Conservation (phyloP, 2,113 vertebrate genomes). For the Lophochroa leadbeateri region DNA sequence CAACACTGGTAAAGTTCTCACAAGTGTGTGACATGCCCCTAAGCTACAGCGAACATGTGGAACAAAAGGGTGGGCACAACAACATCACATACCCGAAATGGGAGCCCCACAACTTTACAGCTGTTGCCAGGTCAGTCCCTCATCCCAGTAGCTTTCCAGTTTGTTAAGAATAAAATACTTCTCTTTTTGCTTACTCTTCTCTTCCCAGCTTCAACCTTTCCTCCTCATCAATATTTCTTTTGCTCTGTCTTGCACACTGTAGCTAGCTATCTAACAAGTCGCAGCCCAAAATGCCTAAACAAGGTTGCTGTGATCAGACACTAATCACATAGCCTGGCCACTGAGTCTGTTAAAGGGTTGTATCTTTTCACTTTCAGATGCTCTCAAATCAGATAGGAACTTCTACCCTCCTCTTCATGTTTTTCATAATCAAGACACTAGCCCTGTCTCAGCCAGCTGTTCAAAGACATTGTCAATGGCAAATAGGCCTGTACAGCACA, state of each 20-base stretch:
- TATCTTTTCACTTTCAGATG: slow-evolving; percentile 13
- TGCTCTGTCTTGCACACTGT: neutral
- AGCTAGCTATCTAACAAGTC: slow-evolving; percentile 40
- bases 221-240: neutral
- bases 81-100: neutral
- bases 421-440: neutral
- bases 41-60: slow-evolving; percentile 41
- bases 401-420: neutral
- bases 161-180: slow-evolving; percentile 41
- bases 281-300: slow-evolving; percentile 1
- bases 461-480: neutral
- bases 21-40: slow-evolving; percentile 75
- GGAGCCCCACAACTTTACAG: slow-evolving; percentile 45
- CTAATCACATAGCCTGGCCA: slow-evolving; percentile 5
- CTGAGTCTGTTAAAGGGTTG: neutral
- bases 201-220: slow-evolving; percentile 11
- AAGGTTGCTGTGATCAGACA: slow-evolving; percentile 23
- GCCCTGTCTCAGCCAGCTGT: neutral
- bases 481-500: neutral
- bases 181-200: neutral
- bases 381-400: slow-evolving; percentile 16
- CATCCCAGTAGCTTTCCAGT: slow-evolving; percentile 15
- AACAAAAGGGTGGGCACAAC: slow-evolving; percentile 5
- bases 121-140: slow-evolving; percentile 1
- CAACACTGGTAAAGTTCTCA: slow-evolving; percentile 77